phyloP scores from a whole-genome alignment of 2,113 vertebrate genomes.

The Sorex fumeus region DNA sequence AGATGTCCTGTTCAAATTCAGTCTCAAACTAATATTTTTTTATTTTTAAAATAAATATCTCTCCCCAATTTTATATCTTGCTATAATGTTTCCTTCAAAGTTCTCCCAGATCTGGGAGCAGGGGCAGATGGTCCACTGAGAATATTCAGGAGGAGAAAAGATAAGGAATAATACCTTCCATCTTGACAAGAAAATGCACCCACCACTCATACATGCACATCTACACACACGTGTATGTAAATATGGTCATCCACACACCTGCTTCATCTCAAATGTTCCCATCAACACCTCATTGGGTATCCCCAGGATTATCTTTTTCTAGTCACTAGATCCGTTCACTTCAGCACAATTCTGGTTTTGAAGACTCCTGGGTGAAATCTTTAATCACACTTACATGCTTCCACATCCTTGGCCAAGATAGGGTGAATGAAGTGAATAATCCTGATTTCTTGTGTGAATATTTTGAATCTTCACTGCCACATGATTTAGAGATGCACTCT shows the following conservation, averaged over 20 bases:
- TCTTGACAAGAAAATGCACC: background rate
- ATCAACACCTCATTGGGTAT: background rate
- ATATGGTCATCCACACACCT: too few species aligned
- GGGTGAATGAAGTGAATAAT: slow-evolving; percentile 29
- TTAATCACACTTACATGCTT: background rate
- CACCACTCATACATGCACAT: too few species aligned
- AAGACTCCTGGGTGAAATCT: background rate
- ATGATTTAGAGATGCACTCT: background rate
- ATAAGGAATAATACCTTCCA: background rate
- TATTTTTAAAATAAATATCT: too few species aligned
- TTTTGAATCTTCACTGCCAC: background rate
- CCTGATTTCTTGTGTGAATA: background rate
- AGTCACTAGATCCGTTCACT: background rate
- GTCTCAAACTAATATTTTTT: too few species aligned
- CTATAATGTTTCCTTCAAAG: background rate
- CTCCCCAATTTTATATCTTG: background rate
- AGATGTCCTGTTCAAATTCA: too few species aligned
- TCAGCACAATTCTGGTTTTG: background rate
- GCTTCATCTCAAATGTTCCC: background rate
- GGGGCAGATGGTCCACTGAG: background rate
- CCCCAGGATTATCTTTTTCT: background rate
- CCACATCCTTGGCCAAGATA: background rate
- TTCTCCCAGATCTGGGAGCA: background rate
- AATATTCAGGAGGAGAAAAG: background rate
- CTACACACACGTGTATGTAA: background rate